Conservation (phyloP, 2,113 vertebrate genomes). For the Lepisosteus oculatus region DNA sequence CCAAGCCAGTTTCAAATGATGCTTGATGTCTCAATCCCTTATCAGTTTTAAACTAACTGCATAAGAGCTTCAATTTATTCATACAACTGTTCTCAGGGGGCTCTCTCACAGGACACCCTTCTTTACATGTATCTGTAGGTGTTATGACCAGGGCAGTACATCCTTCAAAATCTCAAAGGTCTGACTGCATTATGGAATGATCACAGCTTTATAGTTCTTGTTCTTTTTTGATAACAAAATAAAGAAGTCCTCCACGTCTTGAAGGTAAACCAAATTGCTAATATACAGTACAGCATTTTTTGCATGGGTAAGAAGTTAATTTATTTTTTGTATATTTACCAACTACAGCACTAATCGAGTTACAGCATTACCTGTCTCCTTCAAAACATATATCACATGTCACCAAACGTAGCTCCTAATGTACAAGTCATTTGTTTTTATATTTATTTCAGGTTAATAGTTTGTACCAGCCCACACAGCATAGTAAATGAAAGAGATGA, state of each 20-base stretch:
- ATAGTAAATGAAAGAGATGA: slow-evolving; percentile 1
- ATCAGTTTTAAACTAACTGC: too few species aligned
- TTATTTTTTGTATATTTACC: too few species aligned
- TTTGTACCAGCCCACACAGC: not conserved
- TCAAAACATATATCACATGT: not conserved
- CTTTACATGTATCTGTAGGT: not conserved
- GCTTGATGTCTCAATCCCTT: too few species aligned
- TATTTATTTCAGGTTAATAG: not conserved
- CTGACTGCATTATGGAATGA: not conserved
- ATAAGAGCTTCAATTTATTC: too few species aligned
- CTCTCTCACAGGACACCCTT: too few species aligned
- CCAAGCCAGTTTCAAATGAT: too few species aligned
- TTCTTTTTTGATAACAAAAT: not conserved
- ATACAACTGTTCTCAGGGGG: too few species aligned
- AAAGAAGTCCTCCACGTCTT: not conserved
- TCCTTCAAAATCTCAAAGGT: too few species aligned
- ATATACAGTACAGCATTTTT: not conserved
- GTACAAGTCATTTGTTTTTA: not conserved
- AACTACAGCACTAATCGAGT: not conserved
- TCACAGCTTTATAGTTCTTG: not conserved
- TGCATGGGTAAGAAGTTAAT: not conserved
- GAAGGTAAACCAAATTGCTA: not conserved
- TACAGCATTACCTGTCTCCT: not conserved
- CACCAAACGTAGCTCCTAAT: not conserved
- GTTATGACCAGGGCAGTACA: not conserved